Evolutionary conservation across 2,888 invertebrate genomes (phyloP).

Genomic region (Aromia moschata): DNA sequence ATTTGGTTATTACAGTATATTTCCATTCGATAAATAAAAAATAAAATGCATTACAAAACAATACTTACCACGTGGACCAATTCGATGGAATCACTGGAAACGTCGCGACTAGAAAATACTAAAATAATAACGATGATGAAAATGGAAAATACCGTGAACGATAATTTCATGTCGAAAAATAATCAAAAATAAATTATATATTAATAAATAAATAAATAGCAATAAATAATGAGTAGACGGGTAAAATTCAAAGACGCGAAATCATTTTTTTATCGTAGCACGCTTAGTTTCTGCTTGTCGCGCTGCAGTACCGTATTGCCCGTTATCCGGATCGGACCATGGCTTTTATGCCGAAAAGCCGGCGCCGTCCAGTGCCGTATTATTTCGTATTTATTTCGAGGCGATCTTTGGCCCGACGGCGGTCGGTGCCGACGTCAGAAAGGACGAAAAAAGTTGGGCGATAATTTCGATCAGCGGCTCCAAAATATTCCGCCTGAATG

Average conservation of each 20-base stretch:
- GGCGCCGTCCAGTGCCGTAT: slow-evolving; percentile 17
- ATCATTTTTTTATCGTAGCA: too few species aligned
- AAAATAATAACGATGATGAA: background rate
- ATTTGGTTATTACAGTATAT: background rate
- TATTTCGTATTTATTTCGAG: background rate
- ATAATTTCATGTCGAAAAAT: too few species aligned
- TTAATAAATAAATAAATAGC: too few species aligned
- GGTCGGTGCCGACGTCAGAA: background rate
- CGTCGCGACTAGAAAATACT: slow-evolving; percentile 21
- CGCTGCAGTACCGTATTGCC: slow-evolving; percentile 21
- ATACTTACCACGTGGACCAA: slow-evolving; percentile 51
- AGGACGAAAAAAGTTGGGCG: too few species aligned
- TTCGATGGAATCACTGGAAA: slow-evolving; percentile 34
- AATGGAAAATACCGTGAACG: background rate
- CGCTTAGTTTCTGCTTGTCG: too few species aligned
- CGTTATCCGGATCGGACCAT: background rate
- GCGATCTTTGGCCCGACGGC: slow-evolving; percentile 1
- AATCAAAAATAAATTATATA: background rate
- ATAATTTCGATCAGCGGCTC: too few species aligned
- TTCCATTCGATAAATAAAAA: background rate
- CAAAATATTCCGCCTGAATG: too few species aligned
- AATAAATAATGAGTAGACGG: too few species aligned
- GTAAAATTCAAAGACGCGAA: too few species aligned
- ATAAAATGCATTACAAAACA: background rate
- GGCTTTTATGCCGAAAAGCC: slow-evolving; percentile 5